Conservation (phyloP, 2,797 vertebrate genomes). For the Channa striata region DNA sequence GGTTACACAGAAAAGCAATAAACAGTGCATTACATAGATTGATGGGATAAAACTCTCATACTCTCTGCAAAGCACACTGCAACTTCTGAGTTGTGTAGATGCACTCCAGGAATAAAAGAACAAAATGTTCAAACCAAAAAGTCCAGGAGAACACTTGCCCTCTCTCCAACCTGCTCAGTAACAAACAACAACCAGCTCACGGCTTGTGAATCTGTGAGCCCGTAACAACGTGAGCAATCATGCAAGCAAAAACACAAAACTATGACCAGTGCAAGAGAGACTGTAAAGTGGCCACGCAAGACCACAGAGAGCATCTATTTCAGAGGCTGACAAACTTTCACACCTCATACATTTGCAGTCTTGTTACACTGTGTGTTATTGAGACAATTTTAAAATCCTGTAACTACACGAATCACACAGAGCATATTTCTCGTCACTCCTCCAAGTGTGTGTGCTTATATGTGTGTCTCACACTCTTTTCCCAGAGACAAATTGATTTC, state of each 20-base stretch:
- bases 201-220: conserved; percentile 20
- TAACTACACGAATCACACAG: conserved; percentile 14
- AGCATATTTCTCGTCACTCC: neutral
- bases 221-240: conserved; percentile 22
- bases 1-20: conserved; percentile 77
- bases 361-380: conserved; percentile 1
- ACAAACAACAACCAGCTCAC: conserved; percentile 3
- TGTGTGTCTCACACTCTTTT: conserved; percentile 31
- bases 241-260: conserved; percentile 26
- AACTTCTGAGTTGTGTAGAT: conserved; percentile 2
- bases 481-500: conserved; percentile 55
- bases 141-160: neutral
- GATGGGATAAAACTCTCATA: conserved; percentile 59
- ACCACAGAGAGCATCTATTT: conserved; percentile 20
- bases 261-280: conserved; percentile 36
- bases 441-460: conserved; percentile 25
- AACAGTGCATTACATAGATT: conserved; percentile 70
- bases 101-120: conserved; percentile 10
- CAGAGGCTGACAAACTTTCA: conserved; percentile 24
- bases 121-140: conserved; percentile 13
- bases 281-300: conserved; percentile 42
- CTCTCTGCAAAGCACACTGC: conserved; percentile 39
- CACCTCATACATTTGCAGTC: conserved; percentile 26
- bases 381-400: conserved; percentile 21
- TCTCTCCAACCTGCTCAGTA: neutral